Percentiles rank a stretch among this genome's conserved stretches.
Evolutionary conservation across 2,797 vertebrate species (phyloP).

Genomic region (Gorsachius magnificus): DNA sequence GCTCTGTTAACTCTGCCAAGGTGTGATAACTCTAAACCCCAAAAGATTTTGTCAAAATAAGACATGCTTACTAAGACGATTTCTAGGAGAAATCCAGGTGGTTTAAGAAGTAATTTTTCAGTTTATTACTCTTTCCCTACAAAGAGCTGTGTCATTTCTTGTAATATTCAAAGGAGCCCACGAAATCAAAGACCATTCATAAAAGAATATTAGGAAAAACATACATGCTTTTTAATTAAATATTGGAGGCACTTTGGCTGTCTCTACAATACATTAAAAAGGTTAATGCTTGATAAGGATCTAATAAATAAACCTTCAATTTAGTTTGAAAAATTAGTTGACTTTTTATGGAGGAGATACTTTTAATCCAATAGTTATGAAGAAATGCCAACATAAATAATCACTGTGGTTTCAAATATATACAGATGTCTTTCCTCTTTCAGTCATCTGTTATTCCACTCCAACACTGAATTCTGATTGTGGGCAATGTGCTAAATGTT

Average conservation of each 20-base stretch:
- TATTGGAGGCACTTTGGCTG: not conserved
- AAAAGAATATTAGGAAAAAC: not conserved
- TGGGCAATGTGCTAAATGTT: conserved; percentile 28
- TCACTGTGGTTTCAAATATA: conserved; percentile 2
- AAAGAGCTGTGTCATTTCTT: not conserved
- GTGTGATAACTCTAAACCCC: not conserved
- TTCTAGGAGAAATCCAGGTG: not conserved
- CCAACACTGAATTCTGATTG: not conserved
- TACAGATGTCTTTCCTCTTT: conserved; percentile 34
- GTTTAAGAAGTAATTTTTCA: not conserved
- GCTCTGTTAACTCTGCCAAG: not conserved
- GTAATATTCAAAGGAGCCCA: not conserved
- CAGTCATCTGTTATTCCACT: conserved; percentile 7
- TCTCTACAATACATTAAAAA: not conserved
- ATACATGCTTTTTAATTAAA: not conserved
- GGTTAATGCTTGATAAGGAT: not conserved
- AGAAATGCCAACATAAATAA: conserved; percentile 2
- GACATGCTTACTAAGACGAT: not conserved
- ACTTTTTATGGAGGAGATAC: not conserved
- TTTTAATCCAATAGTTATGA: conserved; percentile 25
- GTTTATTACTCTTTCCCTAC: not conserved
- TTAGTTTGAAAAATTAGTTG: not conserved
- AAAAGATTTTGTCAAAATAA: not conserved
- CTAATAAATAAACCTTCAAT: conserved; percentile 4
- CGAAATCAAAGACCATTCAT: not conserved